Conservation (phyloP, 2,888 invertebrate species). For the Agriopis aurantiaria region DNA sequence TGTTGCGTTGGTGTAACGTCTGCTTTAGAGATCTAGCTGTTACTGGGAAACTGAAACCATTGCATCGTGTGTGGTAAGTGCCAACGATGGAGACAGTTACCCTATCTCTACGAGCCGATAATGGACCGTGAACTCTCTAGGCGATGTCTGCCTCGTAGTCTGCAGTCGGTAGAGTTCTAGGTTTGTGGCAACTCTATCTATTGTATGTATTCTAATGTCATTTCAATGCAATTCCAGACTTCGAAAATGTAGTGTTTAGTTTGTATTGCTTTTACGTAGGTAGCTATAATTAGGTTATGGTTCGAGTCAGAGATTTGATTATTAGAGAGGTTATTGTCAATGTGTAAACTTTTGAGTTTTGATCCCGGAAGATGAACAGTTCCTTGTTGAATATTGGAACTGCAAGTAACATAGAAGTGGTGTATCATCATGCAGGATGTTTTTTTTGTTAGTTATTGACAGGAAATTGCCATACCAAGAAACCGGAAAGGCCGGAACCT, state of each 20-base stretch:
- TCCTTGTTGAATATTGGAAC: too few relatives aligned
- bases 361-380: too few relatives aligned
- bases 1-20: not conserved
- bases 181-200: constrained; percentile 21
- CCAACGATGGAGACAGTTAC: constrained; percentile 72
- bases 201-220: constrained; percentile 14
- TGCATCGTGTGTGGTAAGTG: constrained; percentile 62
- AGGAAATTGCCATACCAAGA: too few relatives aligned
- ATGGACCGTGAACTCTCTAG: constrained; percentile 79
- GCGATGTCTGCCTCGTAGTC: constrained; percentile 62
- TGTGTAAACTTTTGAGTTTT: too few relatives aligned
- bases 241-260: not conserved
- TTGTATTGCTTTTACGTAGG: too few relatives aligned
- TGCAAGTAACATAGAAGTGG: too few relatives aligned
- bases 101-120: constrained; percentile 76
- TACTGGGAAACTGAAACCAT: constrained; percentile 60
- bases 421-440: too few relatives aligned
- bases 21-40: constrained; percentile 44
- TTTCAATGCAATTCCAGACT: not conserved
- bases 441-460: too few relatives aligned
- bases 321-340: too few relatives aligned
- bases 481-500: too few relatives aligned
- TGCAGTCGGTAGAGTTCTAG: constrained; percentile 26
- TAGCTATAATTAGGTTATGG: too few relatives aligned
- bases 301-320: too few relatives aligned